Percentiles rank a stretch among this genome's conserved stretches.
Conservation (phyloP, 2,113 vertebrate species). For the Cnemophilus loriae region DNA sequence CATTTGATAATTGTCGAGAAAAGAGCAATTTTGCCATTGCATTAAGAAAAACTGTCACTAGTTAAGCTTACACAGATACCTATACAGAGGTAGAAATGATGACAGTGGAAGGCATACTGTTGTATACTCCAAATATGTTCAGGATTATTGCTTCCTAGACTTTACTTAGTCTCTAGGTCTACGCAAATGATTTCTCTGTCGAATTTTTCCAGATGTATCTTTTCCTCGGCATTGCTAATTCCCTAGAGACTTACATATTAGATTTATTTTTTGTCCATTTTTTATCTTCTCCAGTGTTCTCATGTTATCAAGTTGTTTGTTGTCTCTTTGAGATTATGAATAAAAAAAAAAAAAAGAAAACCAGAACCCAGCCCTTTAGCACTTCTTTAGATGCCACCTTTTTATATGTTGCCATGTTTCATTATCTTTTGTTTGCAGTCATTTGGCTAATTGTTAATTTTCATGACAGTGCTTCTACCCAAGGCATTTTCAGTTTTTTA, state of each 20-base stretch:
- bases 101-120: background rate
- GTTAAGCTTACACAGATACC: background rate
- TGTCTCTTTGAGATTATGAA: background rate
- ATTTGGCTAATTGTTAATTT: background rate
- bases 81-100: background rate
- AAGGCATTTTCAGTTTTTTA: background rate
- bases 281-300: background rate
- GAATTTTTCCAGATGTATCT: background rate
- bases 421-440: background rate
- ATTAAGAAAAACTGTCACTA: background rate
- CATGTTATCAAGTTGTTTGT: background rate
- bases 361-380: background rate
- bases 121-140: background rate
- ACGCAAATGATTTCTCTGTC: background rate
- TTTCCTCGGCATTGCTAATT: background rate
- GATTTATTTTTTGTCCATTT: background rate
- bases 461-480: background rate
- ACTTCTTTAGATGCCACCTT: background rate
- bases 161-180: background rate
- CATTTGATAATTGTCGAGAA: background rate
- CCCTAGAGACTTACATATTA: background rate
- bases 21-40: background rate
- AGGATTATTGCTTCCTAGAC: background rate
- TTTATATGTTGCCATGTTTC: background rate
- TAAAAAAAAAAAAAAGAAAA: background rate